Evolutionary conservation across 2,797 vertebrate genomes (phyloP).

Genomic region (Tinamus major): DNA sequence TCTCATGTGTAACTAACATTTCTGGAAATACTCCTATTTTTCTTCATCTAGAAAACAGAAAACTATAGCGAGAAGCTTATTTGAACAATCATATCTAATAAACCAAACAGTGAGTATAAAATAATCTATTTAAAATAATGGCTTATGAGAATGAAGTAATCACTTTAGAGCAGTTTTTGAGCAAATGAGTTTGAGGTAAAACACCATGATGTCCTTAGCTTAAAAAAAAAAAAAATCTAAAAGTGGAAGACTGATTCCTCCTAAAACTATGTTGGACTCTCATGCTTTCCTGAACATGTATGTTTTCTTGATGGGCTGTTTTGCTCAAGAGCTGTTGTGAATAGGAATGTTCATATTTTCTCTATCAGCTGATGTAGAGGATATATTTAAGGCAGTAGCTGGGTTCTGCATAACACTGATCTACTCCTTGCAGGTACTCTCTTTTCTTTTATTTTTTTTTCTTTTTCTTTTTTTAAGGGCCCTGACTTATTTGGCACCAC

Average conservation of each 20-base stretch:
- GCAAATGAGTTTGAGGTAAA: not conserved
- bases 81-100: not conserved
- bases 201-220: rapidly evolving
- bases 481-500: not conserved
- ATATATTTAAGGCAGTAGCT: not conserved
- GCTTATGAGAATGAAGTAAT: not conserved
- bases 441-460: too few relatives aligned
- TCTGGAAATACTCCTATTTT: not conserved
- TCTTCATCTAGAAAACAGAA: not conserved
- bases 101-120: not conserved
- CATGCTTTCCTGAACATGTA: not conserved
- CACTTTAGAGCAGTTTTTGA: not conserved
- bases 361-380: not conserved
- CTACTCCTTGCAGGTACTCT: not conserved
- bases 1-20: not conserved
- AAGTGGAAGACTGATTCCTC: not conserved
- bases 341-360: not conserved
- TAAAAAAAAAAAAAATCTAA: not conserved
- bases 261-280: not conserved
- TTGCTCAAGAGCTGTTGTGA: not conserved
- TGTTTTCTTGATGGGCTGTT: not conserved
- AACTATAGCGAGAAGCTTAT: rapidly evolving
- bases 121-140: rapidly evolving
- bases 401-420: not conserved
- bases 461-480: too few relatives aligned